Evolutionary conservation across 2,888 invertebrate genomes (phyloP).

Genomic region (Heliconius ismenius): DNA sequence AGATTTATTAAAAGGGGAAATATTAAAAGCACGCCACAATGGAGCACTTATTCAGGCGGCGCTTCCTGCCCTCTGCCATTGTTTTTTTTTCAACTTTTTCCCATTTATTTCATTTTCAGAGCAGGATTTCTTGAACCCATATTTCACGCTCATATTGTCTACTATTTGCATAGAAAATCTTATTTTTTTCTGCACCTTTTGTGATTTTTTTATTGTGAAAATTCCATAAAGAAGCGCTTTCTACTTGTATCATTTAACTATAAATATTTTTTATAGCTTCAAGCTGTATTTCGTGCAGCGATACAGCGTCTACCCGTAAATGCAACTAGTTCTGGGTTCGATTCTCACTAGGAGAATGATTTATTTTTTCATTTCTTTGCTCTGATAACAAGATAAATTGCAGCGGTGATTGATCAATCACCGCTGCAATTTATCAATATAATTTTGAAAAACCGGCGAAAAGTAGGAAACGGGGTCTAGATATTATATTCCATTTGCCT

Average conservation of each 20-base stretch:
- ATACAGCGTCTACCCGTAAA: too few relatives aligned
- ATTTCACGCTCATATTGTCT: constrained; percentile 81
- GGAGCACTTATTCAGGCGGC: constrained; percentile 74
- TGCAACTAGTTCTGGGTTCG: too few relatives aligned
- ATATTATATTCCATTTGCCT: too few relatives aligned
- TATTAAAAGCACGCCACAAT: constrained; percentile 59
- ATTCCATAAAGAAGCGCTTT: neutral
- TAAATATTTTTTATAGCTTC: neutral
- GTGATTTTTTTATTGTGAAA: constrained; percentile 1
- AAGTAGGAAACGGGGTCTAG: too few relatives aligned
- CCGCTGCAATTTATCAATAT: too few relatives aligned
- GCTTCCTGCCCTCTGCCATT: constrained; percentile 73
- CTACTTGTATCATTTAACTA: neutral
- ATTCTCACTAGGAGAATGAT: too few relatives aligned
- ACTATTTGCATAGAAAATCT: constrained; percentile 57
- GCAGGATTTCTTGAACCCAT: constrained; percentile 80
- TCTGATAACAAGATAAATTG: too few relatives aligned
- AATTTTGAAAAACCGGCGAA: too few relatives aligned
- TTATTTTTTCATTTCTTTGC: too few relatives aligned
- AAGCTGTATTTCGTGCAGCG: too few relatives aligned
- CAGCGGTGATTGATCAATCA: too few relatives aligned
- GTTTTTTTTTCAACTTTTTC: constrained; percentile 74
- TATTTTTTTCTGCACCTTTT: constrained; percentile 32
- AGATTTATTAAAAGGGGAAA: constrained; percentile 49
- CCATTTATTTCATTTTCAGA: constrained; percentile 74